Percentiles rank a stretch among this genome's conserved stretches.
Conservation (phyloP, 2,888 invertebrate genomes). For the Dasysyrphus tricinctus region DNA sequence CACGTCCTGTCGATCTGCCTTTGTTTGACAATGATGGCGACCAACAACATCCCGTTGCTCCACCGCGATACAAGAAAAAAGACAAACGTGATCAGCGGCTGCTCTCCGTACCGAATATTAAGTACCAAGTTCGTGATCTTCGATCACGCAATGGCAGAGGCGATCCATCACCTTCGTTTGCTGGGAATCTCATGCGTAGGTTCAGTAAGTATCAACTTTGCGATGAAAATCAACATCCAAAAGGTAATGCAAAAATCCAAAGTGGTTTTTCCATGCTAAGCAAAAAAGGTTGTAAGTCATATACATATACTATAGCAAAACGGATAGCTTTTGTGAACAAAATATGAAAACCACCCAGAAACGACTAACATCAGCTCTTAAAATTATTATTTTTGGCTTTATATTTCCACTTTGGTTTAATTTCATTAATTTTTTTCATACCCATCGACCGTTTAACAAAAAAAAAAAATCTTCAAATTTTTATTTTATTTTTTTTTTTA, state of each 20-base stretch:
- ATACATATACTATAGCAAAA: slow-evolving; percentile 61
- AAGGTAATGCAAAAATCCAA: slow-evolving; percentile 7
- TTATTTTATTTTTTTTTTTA: background rate
- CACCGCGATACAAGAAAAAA: slow-evolving; percentile 85
- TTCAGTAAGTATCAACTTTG: slow-evolving; percentile 91
- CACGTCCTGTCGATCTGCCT: slow-evolving; percentile 87
- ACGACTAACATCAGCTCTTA: slow-evolving; percentile 40
- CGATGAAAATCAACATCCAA: slow-evolving; percentile 32
- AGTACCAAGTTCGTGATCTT: slow-evolving; percentile 84
- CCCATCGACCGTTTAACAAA: slow-evolving; percentile 36
- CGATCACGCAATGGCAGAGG: slow-evolving; percentile 80
- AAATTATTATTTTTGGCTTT: slow-evolving; percentile 32
- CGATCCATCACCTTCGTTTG: slow-evolving; percentile 85
- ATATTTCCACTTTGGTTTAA: slow-evolving; percentile 71
- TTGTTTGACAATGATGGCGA: slow-evolving; percentile 83
- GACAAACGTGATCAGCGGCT: slow-evolving; percentile 87
- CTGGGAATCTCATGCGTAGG: slow-evolving; percentile 91
- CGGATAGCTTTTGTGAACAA: slow-evolving; percentile 73
- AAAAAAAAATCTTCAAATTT: slow-evolving; percentile 18
- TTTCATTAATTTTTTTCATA: slow-evolving; percentile 31
- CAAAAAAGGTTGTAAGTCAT: slow-evolving; percentile 33
- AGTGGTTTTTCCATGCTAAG: slow-evolving; percentile 6
- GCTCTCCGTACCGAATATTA: slow-evolving; percentile 91
- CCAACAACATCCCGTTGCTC: slow-evolving; percentile 84
- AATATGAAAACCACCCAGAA: slow-evolving; percentile 30